Base-by-base conservation (phyloP, 2,113 vertebrate genomes). In the Spheniscus mendiculus region DNA sequence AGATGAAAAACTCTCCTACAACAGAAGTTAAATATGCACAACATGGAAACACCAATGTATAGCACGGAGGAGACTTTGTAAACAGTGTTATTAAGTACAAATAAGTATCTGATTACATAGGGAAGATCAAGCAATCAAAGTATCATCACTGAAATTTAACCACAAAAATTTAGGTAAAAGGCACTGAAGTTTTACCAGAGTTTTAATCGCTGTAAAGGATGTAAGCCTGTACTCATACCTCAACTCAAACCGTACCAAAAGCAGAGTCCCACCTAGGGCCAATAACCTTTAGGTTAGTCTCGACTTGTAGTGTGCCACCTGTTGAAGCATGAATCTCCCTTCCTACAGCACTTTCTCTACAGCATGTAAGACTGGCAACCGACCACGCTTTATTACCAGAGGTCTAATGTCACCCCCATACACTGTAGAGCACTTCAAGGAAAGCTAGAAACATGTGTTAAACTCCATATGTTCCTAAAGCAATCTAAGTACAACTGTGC, bases 401-500 rank as follows among this genome's bases (percentile, higher is more conserved):
- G 77, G 34, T 82, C 87, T 76, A 27, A 71, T 10, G 25, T 50
- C 81, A 83, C 34, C 12, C 36, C 14, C 9, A 2, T 6, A 42
- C 70, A 22, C 53, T 16, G 50, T 2, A 65, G 19, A 89, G 56
- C 38, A 18, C 72, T 84, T 30, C 5, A 62, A 62, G 58, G 67
- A 83, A 90, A 96, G 67, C 77, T 62, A 71, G 38, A 77, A 92
- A 86, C 44, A 26, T 10, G 25, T 3, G 13, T 77, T 67, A 49
- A 85, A 81, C 50, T 93, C 87, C 78, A 40, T 87, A 74, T 83
- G 90, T 30, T 93, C 63, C 55, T 47, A 55, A 78, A 83, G 80
- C 80, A 89, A 81, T 65, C 94, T 2, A 73, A 96, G 94, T 80
- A 92, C 77, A 94, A 80, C 91, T 73, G 76, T 62, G 79, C 74